Conservation (phyloP, 2,888 invertebrate genomes). For the Morpho achilles region DNA sequence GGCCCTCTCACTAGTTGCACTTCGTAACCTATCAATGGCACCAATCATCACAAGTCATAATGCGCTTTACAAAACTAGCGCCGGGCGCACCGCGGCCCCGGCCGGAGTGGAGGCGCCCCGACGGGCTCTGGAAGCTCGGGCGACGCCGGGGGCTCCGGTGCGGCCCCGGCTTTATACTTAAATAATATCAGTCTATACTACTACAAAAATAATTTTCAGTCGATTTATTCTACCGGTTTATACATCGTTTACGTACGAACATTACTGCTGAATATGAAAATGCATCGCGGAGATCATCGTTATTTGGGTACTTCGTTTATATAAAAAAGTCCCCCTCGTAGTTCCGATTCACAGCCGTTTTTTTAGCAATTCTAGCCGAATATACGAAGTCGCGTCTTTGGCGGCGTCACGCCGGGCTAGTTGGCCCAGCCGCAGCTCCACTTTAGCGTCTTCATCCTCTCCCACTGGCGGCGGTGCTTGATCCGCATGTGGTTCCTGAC, state of each 20-base stretch:
- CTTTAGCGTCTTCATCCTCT: conserved; percentile 88
- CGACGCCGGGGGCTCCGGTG: conserved; percentile 25
- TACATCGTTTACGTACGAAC: conserved; percentile 46
- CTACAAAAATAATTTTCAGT: conserved; percentile 79
- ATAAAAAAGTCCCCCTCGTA: conserved; percentile 34
- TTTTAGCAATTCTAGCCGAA: conserved; percentile 23
- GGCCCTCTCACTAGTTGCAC: conserved; percentile 58
- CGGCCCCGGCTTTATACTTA: conserved; percentile 44
- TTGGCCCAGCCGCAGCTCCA: conserved; percentile 82
- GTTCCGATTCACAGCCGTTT: conserved; percentile 40
- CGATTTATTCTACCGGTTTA: conserved; percentile 70
- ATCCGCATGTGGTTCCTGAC: conserved; percentile 92
- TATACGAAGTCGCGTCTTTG: conserved; percentile 20
- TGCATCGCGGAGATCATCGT: conserved; percentile 66
- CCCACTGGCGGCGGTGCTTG: conserved; percentile 90
- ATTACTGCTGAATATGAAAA: conserved; percentile 56
- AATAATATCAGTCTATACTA: conserved; percentile 77
- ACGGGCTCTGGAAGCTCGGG: background rate
- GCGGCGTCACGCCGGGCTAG: conserved; percentile 24
- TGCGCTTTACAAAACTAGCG: conserved; percentile 54
- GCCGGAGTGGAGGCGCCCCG: background rate
- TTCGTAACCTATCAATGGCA: conserved; percentile 77
- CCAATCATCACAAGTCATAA: conserved; percentile 78
- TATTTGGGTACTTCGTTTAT: conserved; percentile 35
- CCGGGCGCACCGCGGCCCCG: conserved; percentile 29